A percentile compares a stretch with the other conserved stretches of the same genome.
phyloP scores from a whole-genome alignment of 2,113 vertebrate genomes.

The Butastur rufipennis region DNA sequence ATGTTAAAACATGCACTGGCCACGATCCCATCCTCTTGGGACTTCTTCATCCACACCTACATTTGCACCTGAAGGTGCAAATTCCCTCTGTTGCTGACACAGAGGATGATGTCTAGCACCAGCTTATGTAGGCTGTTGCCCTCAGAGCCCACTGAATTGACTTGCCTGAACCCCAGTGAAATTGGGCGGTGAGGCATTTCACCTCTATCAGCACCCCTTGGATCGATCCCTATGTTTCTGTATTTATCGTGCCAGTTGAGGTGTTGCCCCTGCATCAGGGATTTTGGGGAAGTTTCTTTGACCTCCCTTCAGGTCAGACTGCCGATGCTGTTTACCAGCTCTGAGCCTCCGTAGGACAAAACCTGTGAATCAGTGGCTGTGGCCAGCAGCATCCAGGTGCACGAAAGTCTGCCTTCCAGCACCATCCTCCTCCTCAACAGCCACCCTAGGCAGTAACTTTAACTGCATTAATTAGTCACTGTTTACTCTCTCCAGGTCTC shows the following conservation, averaged over 20 bases:
- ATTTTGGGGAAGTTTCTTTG: neutral
- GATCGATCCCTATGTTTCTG: rapidly evolving
- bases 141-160: neutral
- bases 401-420: neutral
- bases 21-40: neutral
- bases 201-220: neutral
- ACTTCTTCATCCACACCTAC: neutral
- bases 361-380: neutral
- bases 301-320: neutral
- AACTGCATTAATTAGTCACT: constrained; percentile 45
- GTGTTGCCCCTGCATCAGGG: neutral
- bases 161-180: neutral
- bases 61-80: neutral
- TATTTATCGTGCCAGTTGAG: neutral
- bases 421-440: neutral
- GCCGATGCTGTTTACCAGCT: neutral
- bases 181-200: neutral
- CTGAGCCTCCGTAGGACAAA: neutral
- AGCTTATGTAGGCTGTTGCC: neutral
- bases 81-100: neutral
- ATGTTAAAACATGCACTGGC: neutral
- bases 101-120: neutral
- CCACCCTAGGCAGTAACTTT: neutral
- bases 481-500: constrained; percentile 40
- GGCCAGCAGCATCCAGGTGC: neutral